Conservation (phyloP, 2,888 invertebrate species). For the Branchellion lobata region DNA sequence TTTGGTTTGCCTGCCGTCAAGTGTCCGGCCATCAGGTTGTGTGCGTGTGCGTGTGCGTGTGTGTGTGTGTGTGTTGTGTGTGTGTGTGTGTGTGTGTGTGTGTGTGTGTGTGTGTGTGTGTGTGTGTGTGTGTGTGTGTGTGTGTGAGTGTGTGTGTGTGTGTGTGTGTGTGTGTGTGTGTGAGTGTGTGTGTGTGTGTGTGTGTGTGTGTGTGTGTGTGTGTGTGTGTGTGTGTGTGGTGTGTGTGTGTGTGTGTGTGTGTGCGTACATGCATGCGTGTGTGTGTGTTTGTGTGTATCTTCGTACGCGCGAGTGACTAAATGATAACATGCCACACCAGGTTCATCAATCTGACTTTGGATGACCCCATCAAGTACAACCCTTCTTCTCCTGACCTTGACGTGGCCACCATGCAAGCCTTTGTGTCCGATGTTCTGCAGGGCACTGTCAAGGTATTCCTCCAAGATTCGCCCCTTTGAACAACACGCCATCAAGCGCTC, state of each 20-base stretch:
- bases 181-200: constrained; percentile 7
- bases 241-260: constrained; percentile 13
- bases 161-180: constrained; percentile 19
- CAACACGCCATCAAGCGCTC: too few relatives aligned
- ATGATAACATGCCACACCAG: constrained; percentile 62
- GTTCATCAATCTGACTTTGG: constrained; percentile 84
- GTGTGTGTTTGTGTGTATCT: constrained; percentile 18
- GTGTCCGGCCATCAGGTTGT: constrained; percentile 65
- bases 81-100: constrained; percentile 19
- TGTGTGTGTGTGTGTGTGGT: constrained; percentile 15
- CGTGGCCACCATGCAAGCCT: constrained; percentile 72
- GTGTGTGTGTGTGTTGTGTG: not conserved
- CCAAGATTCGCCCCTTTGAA: too few relatives aligned
- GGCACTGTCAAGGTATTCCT: constrained; percentile 77
- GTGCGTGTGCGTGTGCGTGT: constrained; percentile 1
- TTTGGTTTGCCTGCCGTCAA: constrained; percentile 94
- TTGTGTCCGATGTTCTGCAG: constrained; percentile 84
- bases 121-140: constrained; percentile 19
- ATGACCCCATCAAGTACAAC: constrained; percentile 74
- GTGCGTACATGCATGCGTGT: not conserved
- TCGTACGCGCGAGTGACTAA: not conserved
- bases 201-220: constrained; percentile 15
- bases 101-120: constrained; percentile 13
- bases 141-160: constrained; percentile 3
- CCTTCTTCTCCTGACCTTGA: constrained; percentile 70